Evolutionary conservation across 2,797 vertebrate genomes (phyloP).

Genomic region (Rhodeus uyekii): DNA sequence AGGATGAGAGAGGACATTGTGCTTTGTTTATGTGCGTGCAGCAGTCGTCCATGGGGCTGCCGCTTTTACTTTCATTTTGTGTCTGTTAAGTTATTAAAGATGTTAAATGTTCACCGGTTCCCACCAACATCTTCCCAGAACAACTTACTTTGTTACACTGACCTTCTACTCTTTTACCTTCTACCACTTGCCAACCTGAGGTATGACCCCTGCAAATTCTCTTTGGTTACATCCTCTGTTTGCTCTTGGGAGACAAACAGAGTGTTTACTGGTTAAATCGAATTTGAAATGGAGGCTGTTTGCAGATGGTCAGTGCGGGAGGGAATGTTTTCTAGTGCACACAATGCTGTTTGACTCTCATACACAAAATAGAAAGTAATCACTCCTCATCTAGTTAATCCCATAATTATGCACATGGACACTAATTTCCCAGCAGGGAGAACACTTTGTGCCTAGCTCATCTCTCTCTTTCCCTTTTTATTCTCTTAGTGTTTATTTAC

Average conservation of each 20-base stretch:
- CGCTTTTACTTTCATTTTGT: too few species aligned
- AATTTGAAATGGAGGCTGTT: slow-evolving; percentile 41
- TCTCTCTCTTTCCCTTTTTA: slow-evolving; percentile 33
- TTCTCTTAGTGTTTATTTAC: slow-evolving; percentile 41
- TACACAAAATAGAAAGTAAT: slow-evolving; percentile 57
- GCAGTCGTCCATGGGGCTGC: too few species aligned
- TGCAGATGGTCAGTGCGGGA: slow-evolving; percentile 36
- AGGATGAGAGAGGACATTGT: too few species aligned
- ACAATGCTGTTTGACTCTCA: slow-evolving; percentile 50
- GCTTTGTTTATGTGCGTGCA: too few species aligned
- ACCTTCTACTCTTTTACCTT: neutral
- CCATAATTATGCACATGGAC: slow-evolving; percentile 69
- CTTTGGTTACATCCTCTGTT: neutral
- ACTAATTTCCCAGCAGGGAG: slow-evolving; percentile 69
- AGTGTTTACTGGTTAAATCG: slow-evolving; percentile 33
- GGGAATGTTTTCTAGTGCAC: slow-evolving; percentile 29
- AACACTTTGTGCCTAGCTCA: slow-evolving; percentile 58
- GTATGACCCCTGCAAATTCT: slow-evolving; percentile 13
- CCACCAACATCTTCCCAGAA: too few species aligned
- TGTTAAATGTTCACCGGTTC: too few species aligned
- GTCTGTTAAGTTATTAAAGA: too few species aligned
- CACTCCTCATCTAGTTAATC: slow-evolving; percentile 58
- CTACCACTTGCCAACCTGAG: neutral
- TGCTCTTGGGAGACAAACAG: slow-evolving; percentile 27
- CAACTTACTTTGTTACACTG: too few species aligned